Conservation (phyloP, 2,888 invertebrate genomes). For the Belgica antarctica region DNA sequence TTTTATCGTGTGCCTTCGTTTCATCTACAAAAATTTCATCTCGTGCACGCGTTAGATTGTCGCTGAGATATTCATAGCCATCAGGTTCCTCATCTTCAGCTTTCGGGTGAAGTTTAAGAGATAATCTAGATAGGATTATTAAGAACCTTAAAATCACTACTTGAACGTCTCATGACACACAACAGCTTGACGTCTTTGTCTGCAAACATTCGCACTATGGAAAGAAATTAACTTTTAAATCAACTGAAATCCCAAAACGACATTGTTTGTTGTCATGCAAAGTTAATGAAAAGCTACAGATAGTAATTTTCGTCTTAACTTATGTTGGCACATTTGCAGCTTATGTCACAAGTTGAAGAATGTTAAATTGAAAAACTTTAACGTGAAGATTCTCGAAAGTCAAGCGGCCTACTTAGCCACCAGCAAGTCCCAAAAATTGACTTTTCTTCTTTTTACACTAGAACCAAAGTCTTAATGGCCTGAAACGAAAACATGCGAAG, state of each 20-base stretch:
- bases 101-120: background rate
- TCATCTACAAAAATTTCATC: constrained; percentile 7
- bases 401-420: too few relatives aligned
- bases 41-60: constrained; percentile 4
- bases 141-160: too few relatives aligned
- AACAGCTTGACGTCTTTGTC: background rate
- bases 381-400: background rate
- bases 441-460: background rate
- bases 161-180: background rate
- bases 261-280: background rate
- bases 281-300: background rate
- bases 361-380: background rate
- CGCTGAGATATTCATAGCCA: constrained; percentile 3
- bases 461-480: background rate
- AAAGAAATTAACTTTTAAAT: background rate
- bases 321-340: too few relatives aligned
- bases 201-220: background rate
- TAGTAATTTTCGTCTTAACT: background rate
- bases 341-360: too few relatives aligned
- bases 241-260: background rate
- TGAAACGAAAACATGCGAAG: background rate
- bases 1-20: background rate
- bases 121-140: too few relatives aligned
- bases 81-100: background rate
- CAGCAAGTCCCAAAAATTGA: too few relatives aligned